phyloP scores from a whole-genome alignment of 2,113 vertebrate genomes.

The Pseudonaja textilis region DNA sequence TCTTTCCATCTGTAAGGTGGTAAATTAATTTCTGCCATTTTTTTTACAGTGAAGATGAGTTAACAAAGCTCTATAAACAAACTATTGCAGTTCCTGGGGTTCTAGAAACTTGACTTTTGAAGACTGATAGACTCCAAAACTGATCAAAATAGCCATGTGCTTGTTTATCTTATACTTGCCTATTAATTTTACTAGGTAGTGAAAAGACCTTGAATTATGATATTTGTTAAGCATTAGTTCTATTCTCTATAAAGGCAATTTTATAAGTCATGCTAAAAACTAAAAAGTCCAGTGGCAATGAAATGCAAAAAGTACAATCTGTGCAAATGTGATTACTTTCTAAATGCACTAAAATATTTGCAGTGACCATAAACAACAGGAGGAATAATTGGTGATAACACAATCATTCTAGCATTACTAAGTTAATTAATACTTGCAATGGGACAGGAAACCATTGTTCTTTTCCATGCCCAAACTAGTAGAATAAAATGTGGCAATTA shows the following conservation, averaged over 20 bases:
- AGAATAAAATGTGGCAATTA: background rate
- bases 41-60: constrained; percentile 41
- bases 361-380: background rate
- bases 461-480: background rate
- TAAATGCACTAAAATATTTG: background rate
- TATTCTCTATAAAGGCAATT: constrained; percentile 17
- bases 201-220: constrained; percentile 31
- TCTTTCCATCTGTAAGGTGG: constrained; percentile 57
- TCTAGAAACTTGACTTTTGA: background rate
- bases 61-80: constrained; percentile 9
- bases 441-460: background rate
- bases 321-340: background rate
- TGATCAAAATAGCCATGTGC: constrained; percentile 23
- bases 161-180: constrained; percentile 19
- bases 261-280: constrained; percentile 14
- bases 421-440: constrained; percentile 10
- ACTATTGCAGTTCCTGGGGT: constrained; percentile 12
- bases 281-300: background rate
- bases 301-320: background rate
- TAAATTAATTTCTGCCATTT: constrained; percentile 44
- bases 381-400: background rate
- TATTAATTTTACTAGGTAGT: constrained; percentile 39
- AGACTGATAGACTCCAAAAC: constrained; percentile 24
- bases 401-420: background rate
- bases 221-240: constrained; percentile 49